These are phyloP conservation scores for Drosophila siamana DNA, from an alignment of 2,888 invertebrate genomes.

Conservation along the genomic window DNA sequence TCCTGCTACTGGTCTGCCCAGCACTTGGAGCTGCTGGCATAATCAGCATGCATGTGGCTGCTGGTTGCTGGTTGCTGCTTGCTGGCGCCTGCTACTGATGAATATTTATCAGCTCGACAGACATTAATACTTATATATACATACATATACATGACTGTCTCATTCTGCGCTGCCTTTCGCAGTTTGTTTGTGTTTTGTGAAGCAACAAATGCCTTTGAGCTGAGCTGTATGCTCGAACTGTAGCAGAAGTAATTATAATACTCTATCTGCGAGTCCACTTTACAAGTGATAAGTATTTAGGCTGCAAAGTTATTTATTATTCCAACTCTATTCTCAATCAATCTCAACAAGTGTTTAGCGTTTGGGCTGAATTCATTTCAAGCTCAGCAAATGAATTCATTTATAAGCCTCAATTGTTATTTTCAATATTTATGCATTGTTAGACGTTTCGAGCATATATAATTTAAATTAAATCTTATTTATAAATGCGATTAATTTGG, in stretches of 20 bases:
- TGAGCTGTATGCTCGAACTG: slow-evolving; percentile 6
- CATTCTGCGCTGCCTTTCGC: too few relatives aligned
- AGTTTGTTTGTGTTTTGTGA: not conserved
- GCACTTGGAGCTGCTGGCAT: slow-evolving; percentile 34
- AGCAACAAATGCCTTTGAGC: slow-evolving; percentile 32
- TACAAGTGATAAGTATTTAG: not conserved
- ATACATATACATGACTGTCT: slow-evolving; percentile 21
- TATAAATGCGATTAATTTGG: too few relatives aligned
- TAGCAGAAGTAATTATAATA: slow-evolving; percentile 34
- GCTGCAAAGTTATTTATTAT: not conserved
- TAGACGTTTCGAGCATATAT: too few relatives aligned
- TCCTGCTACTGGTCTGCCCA: slow-evolving; percentile 14
- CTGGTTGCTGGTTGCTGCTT: slow-evolving; percentile 5
- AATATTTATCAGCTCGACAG: slow-evolving; percentile 56
- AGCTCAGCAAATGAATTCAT: not conserved
- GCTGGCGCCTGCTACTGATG: slow-evolving; percentile 41
- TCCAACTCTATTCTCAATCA: not conserved
- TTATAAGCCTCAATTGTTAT: not conserved
- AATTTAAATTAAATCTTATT: too few relatives aligned
- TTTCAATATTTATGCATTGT: not conserved
- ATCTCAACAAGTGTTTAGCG: not conserved
- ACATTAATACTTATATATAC: slow-evolving; percentile 41
- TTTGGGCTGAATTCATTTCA: not conserved
- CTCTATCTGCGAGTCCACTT: slow-evolving; percentile 9
- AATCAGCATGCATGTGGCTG: slow-evolving; percentile 56